Evolutionary conservation across 2,113 vertebrate species (phyloP).

Genomic region (Thalassarche chlororhynchos): DNA sequence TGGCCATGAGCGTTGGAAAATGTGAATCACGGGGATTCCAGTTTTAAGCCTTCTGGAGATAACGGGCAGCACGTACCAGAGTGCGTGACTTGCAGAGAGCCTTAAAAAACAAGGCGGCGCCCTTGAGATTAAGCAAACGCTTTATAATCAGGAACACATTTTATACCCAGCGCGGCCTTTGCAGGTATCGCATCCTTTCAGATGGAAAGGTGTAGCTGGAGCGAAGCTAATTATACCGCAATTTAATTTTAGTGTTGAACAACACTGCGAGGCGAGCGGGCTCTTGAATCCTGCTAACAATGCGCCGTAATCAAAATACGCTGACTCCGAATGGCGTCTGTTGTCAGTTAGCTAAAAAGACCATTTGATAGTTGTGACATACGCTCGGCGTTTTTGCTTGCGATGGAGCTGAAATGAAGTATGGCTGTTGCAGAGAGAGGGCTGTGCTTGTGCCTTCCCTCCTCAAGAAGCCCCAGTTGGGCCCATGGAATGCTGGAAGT

Average conservation of each 20-base stretch:
- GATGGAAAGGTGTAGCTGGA: not conserved
- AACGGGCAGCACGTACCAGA: constrained; percentile 36
- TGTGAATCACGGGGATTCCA: constrained; percentile 60
- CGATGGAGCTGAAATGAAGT: not conserved
- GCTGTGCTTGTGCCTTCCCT: not conserved
- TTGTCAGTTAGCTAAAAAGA: not conserved
- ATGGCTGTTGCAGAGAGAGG: not conserved
- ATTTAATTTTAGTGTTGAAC: constrained; percentile 21
- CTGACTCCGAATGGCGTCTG: not conserved
- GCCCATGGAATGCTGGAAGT: not conserved
- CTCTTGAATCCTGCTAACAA: not conserved
- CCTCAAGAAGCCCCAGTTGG: not conserved
- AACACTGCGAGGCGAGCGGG: not conserved
- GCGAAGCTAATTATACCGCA: not conserved
- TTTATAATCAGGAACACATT: constrained; percentile 13
- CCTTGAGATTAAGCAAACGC: constrained; percentile 27
- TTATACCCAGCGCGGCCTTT: not conserved
- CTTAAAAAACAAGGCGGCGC: constrained; percentile 40
- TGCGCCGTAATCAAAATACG: not conserved
- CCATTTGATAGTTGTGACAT: not conserved
- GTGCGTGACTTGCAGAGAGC: constrained; percentile 39
- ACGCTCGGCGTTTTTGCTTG: not conserved
- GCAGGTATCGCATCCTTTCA: not conserved
- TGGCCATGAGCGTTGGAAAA: constrained; percentile 45
- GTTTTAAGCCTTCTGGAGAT: constrained; percentile 46